Conservation (phyloP, 1,140 invertebrate species). For the Drosophila elegans region DNA sequence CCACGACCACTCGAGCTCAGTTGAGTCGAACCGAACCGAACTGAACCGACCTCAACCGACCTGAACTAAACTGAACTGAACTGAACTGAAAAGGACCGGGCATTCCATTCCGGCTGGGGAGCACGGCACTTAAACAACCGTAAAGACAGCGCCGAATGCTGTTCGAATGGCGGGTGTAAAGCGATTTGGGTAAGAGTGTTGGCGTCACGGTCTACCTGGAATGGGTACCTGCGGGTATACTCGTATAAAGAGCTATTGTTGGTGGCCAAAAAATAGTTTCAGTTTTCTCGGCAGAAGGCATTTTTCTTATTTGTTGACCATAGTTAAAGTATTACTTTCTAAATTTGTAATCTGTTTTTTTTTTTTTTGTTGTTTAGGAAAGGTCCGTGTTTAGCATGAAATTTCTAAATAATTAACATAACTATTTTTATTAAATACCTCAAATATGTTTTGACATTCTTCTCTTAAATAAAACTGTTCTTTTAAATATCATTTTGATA, state of each 20-base stretch:
- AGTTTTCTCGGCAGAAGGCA: too few species aligned
- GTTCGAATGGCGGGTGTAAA: constrained; percentile 14
- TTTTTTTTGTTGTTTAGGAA: too few species aligned
- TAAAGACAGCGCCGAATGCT: constrained; percentile 31
- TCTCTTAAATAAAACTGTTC: too few species aligned
- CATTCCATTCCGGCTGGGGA: constrained; percentile 23
- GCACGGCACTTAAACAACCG: constrained; percentile 37
- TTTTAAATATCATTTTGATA: too few species aligned
- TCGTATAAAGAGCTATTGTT: neutral
- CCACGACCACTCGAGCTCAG: constrained; percentile 12
- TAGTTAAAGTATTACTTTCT: too few species aligned
- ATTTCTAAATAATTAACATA: too few species aligned
- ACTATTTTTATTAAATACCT: too few species aligned
- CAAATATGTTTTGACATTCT: too few species aligned
- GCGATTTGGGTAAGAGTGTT: constrained; percentile 30
- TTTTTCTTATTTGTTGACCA: too few species aligned
- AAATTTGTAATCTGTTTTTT: too few species aligned
- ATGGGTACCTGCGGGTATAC: neutral
- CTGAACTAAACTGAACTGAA: constrained; percentile 6
- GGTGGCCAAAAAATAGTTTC: neutral
- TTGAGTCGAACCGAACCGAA: constrained; percentile 1
- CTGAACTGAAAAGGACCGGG: constrained; percentile 11
- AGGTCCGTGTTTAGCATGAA: too few species aligned
- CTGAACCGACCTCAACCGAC: neutral
- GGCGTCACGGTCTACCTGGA: constrained; percentile 3